These are phyloP conservation scores for Tenthredo scrophulariae DNA, from an alignment of 2,888 invertebrate species.

Conservation along the genomic window DNA sequence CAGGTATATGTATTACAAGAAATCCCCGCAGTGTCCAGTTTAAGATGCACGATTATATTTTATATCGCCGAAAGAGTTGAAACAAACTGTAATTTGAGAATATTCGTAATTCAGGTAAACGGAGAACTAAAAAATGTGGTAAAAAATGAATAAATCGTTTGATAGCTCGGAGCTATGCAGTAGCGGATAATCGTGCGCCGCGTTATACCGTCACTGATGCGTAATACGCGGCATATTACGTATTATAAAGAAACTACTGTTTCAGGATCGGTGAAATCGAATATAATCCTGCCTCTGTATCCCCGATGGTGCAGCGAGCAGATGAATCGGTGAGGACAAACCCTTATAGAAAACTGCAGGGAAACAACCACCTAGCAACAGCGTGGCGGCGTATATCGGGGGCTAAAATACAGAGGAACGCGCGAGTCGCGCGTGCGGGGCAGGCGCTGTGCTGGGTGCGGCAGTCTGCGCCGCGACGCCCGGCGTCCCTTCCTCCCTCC, in stretches of 20 bases:
- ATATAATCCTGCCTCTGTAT: background rate
- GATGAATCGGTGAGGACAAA: background rate
- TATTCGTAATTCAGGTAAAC: background rate
- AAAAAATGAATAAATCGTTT: background rate
- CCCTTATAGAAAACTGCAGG: conserved; percentile 36
- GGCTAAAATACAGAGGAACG: background rate
- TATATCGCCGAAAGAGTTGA: background rate
- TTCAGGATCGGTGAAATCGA: background rate
- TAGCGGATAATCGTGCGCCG: background rate
- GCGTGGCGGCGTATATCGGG: conserved; percentile 57
- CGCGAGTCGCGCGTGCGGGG: conserved; percentile 56
- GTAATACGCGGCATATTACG: no score
- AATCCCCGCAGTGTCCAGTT: background rate
- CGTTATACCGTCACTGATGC: background rate
- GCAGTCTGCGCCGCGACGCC: conserved; percentile 74
- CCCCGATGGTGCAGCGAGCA: background rate
- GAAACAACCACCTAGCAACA: conserved; percentile 67
- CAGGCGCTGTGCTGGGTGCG: conserved; percentile 75
- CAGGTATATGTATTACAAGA: background rate
- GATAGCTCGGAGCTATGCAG: background rate
- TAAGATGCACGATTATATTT: background rate
- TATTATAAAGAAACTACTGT: background rate
- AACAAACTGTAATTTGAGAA: background rate
- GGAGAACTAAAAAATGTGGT: background rate
- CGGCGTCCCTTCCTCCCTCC: conserved; percentile 62